Base-by-base conservation (phyloP, 2,888 invertebrate species). In the Cheilosia urbana region DNA sequence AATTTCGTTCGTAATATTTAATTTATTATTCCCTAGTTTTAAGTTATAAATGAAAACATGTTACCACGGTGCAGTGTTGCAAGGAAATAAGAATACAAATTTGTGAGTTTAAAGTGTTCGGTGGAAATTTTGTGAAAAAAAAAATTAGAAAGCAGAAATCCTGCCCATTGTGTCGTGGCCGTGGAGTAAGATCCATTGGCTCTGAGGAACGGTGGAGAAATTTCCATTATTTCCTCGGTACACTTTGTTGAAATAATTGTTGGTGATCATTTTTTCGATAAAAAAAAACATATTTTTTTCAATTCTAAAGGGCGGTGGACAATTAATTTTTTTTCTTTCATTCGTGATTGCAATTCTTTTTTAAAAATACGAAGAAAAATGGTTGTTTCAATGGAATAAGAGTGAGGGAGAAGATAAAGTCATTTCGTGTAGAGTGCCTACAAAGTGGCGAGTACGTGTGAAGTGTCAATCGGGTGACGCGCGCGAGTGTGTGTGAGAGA, bases 311-410 rank as follows among this genome's bases (percentile, higher is more conserved):
- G 71, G 77, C 53, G 69, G 76, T 30, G 34, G 13, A 78, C 49
- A 66, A 37, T 55, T 55, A 47, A 47, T 65, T 55, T 66, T 27
- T 49, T 55, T 66, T 49, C 30, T 30, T 40, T 49, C 68, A 57
- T 65, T 71, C 62, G 21, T 66, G 53, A 49, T 66, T 72, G 51
- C 34, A 57, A 51, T 78, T 78, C 73, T 78, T 81, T 76, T 73
- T 81, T 62, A 49, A 51, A 77, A 82, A 83, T 73, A 62, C 73
- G 30, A 84, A 84, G 84, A 65, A 84, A 80, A 84, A 80, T 69
- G 69, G 75, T 71, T 73, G 71, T 58, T 58, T 53, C 49, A 63
- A 27, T 71, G 79, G 73, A 69, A 68, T 51, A 45, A 37, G 68
- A 49, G 66, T 15, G 68, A 66, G 47, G 40, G 72, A 78, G 55